A percentile compares a stretch with the other conserved stretches of the same genome.
Conservation (phyloP, 37 sponge, comb jelly and placozoan genomes). For the Halichondria panicea region DNA sequence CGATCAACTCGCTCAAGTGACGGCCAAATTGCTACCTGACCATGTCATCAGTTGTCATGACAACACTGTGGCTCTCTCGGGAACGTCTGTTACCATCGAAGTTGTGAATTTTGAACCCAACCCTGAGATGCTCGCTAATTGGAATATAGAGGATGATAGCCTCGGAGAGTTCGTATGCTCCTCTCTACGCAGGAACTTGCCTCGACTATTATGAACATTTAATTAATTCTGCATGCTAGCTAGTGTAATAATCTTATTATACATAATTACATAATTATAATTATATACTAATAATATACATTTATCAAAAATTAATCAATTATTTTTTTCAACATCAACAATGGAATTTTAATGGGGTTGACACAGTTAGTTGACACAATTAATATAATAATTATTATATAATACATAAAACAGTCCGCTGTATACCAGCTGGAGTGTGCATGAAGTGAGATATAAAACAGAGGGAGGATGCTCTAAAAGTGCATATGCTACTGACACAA, state of each 20-base stretch:
- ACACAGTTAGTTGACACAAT: not conserved
- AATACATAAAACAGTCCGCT: not conserved
- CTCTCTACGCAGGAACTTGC: slow-evolving; percentile 49
- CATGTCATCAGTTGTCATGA: not conserved
- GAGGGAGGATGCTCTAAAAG: not conserved
- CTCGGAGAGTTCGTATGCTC: slow-evolving; percentile 48
- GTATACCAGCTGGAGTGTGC: slow-evolving; percentile 5
- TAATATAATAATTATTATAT: not conserved
- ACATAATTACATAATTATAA: no score
- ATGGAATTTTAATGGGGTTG: not conserved
- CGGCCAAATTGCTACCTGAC: slow-evolving; percentile 20
- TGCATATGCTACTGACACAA: slow-evolving; percentile 2
- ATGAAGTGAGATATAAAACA: not conserved
- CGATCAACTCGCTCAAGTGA: slow-evolving; percentile 13
- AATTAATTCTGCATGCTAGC: not conserved
- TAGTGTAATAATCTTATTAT: no score
- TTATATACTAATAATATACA: no score
- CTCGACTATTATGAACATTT: slow-evolving; percentile 21
- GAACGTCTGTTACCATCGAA: slow-evolving; percentile 35
- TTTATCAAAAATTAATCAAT: no score
- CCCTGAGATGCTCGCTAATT: slow-evolving; percentile 25
- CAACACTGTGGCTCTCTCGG: not conserved
- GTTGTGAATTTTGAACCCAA: slow-evolving; percentile 30
- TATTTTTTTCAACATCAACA: no score
- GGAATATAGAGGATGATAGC: slow-evolving; percentile 45